phyloP scores from a whole-genome alignment of 2,888 invertebrate genomes.

The Andrena praecox region DNA sequence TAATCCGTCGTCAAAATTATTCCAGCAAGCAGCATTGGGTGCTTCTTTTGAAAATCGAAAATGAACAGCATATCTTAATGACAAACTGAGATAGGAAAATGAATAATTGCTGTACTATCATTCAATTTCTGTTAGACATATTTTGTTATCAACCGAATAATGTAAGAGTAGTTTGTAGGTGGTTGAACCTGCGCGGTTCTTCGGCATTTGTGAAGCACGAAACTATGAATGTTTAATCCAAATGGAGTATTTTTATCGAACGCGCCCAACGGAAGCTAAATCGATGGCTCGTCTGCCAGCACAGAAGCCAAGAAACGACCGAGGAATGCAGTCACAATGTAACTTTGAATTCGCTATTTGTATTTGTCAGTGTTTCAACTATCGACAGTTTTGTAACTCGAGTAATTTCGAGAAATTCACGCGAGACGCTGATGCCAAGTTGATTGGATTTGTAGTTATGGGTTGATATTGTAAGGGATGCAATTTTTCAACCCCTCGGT shows the following conservation, averaged over 20 bases:
- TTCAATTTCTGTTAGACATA: neutral
- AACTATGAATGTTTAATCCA: constrained; percentile 5
- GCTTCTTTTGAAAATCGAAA: no score
- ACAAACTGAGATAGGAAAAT: neutral
- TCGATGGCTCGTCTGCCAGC: neutral
- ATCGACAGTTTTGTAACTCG: neutral
- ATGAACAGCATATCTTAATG: neutral
- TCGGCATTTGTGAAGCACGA: neutral
- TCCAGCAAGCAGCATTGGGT: neutral
- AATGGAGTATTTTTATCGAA: neutral
- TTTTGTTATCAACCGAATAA: neutral
- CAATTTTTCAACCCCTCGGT: no score
- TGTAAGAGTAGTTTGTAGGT: neutral
- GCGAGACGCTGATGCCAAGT: no score
- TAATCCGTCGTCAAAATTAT: neutral
- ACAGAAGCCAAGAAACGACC: constrained; percentile 16
- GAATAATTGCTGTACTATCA: neutral
- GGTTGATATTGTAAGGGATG: no score
- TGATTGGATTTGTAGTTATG: no score
- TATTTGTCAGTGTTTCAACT: neutral
- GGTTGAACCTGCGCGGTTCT: neutral
- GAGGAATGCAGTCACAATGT: neutral
- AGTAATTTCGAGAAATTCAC: neutral
- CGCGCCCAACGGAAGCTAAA: neutral
- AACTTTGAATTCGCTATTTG: neutral